Base-by-base conservation (phyloP, 2,888 invertebrate species). In the Archips xylosteana region DNA sequence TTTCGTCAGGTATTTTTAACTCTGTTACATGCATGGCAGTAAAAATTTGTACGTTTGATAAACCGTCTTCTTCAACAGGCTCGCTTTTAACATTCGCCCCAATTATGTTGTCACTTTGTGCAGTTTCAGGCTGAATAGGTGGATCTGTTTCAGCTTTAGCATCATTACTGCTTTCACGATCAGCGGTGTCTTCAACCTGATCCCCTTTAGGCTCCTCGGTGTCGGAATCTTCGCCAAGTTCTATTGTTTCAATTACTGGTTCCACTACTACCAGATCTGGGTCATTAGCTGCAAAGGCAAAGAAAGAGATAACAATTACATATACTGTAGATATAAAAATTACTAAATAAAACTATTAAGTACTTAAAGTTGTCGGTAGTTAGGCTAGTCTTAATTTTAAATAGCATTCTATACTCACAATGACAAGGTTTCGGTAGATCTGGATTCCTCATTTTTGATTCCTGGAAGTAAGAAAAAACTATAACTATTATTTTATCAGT, bases 221-320 rank as follows among this genome's bases (percentile, higher is more conserved):
- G 39, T 89, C 91, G 2, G 86, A 86, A 39, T 88, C 87, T 0
- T 79, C 77, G 13, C 81, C 84, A 15, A 90, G 78, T 59, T 89
- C 86, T 57, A 93, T 90, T 0, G 89, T 90, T 78, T 92, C 92
- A 23, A 93, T 84, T 2, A 77, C 78, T 8, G 87, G 87, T 77
- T 93, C 93, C 2, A 93, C 75, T 2, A 90, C 64, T 13, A 86
- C 79, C 0, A 91, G 61, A 60, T 92, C 92, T 2, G 87, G 86
- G 36, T 80, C 85, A 45, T 78, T 80, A 60, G 83, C 90, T 88
- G 81, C 60, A 85, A 86, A 23, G 45, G 34, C 12, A 12, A 62
- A 62, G 45, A 45, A 45, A 23, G 23, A 5, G 9, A 4, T 12
- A 13, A 10, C 32, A 3, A 3, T 32, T 23, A 10, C 4, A 0